These are phyloP conservation scores for Erebia epiphron DNA, from an alignment of 2,888 invertebrate species.

Conservation along the genomic window DNA sequence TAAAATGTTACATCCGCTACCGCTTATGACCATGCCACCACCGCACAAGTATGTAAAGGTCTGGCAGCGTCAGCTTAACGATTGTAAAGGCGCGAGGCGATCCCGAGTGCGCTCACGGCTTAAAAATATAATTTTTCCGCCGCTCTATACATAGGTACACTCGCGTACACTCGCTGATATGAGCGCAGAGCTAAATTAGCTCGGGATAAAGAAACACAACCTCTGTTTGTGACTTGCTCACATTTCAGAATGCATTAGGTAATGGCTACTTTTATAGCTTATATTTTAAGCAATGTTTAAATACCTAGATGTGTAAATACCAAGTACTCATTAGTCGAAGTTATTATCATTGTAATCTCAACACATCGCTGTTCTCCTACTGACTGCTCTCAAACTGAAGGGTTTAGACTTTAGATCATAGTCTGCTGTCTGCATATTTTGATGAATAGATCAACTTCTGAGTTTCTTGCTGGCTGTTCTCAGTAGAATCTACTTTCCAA, in stretches of 20 bases:
- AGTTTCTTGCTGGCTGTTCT: no score
- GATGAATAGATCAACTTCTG: no score
- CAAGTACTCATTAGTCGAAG: no score
- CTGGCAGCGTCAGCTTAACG: conserved; percentile 66
- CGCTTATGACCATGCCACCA: conserved; percentile 31
- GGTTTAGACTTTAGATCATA: no score
- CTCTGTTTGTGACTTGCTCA: conserved; percentile 19
- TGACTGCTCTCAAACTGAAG: no score
- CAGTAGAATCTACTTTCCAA: no score
- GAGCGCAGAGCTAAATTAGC: conserved; percentile 13
- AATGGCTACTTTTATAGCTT: not conserved
- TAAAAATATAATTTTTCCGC: conserved; percentile 46
- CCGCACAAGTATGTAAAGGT: conserved; percentile 50
- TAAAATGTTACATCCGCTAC: conserved; percentile 21
- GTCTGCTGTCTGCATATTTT: no score
- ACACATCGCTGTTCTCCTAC: no score
- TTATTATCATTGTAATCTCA: no score
- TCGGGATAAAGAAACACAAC: conserved; percentile 18
- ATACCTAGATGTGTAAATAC: no score
- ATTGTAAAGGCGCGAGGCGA: conserved; percentile 66
- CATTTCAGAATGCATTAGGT: conserved; percentile 12
- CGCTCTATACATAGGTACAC: conserved; percentile 2
- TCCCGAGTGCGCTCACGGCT: conserved; percentile 49
- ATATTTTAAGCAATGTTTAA: no score
- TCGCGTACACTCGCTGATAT: not conserved